These are phyloP conservation scores for Cirrhinus molitorella DNA, from an alignment of 2,797 vertebrate species.

Conservation along the genomic window DNA sequence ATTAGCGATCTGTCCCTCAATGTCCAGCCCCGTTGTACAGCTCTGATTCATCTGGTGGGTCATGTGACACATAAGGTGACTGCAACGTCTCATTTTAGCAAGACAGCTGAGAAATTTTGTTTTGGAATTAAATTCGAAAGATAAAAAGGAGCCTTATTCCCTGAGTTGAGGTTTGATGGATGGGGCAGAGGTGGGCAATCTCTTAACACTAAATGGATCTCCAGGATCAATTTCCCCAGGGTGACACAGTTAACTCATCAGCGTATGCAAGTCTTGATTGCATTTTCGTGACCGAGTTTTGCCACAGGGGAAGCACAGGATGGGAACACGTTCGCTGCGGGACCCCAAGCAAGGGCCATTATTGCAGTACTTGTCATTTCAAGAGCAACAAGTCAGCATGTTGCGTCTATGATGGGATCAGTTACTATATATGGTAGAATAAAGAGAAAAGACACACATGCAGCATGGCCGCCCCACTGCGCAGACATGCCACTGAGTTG, in stretches of 20 bases:
- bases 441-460: constrained; percentile 27
- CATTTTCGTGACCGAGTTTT: constrained; percentile 53
- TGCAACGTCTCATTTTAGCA: constrained; percentile 1
- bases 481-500: constrained; percentile 54
- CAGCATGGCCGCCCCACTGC: constrained; percentile 45
- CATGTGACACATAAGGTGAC: constrained; percentile 12
- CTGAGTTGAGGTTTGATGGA: constrained; percentile 46
- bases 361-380: constrained; percentile 35
- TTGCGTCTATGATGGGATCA: constrained; percentile 22
- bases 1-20: constrained; percentile 27
- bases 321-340: constrained; percentile 22
- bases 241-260: constrained; percentile 64
- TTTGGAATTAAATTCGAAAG: constrained; percentile 31
- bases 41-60: constrained; percentile 17
- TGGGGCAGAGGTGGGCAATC: constrained; percentile 42
- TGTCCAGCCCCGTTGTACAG: not conserved
- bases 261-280: constrained; percentile 62
- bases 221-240: constrained; percentile 48
- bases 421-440: constrained; percentile 13
- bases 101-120: constrained; percentile 20
- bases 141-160: constrained; percentile 12
- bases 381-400: constrained; percentile 38
- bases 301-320: constrained; percentile 20
- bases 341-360: constrained; percentile 15
- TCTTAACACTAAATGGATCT: constrained; percentile 51